A percentile compares a stretch with the other conserved stretches of the same genome.
These are phyloP conservation scores for Amblyteles armatorius DNA, from an alignment of 2,888 invertebrate genomes.

Conservation along the genomic window DNA sequence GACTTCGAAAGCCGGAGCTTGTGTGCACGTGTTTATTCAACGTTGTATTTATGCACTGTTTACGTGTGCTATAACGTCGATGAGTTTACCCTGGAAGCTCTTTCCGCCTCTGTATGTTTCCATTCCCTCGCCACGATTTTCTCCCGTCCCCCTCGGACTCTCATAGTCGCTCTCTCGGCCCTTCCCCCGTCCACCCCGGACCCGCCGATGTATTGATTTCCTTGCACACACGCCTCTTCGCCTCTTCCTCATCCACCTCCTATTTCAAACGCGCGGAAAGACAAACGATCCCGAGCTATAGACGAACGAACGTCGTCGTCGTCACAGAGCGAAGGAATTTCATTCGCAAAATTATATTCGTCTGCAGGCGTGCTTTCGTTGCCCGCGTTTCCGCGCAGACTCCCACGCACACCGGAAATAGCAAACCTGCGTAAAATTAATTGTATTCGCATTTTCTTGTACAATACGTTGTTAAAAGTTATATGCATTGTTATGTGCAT, in stretches of 20 bases:
- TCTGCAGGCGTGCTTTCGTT: not conserved
- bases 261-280: conserved; percentile 80
- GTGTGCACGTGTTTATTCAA: conserved; percentile 51
- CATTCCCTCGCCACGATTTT: conserved; percentile 56
- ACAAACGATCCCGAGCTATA: conserved; percentile 73
- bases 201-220: conserved; percentile 68
- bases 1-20: conserved; percentile 27
- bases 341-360: conserved; percentile 39
- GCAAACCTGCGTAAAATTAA: no score
- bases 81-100: conserved; percentile 67
- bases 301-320: conserved; percentile 49
- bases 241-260: conserved; percentile 73
- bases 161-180: conserved; percentile 46
- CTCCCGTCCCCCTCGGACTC: conserved; percentile 52
- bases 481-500: no score
- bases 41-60: conserved; percentile 22
- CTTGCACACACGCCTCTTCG: conserved; percentile 60
- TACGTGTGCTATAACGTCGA: conserved; percentile 59
- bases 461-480: no score
- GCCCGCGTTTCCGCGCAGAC: not conserved
- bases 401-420: no score
- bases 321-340: conserved; percentile 20
- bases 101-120: conserved; percentile 5
- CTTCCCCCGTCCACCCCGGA: conserved; percentile 47
- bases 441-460: no score